Percentiles rank a stretch among this genome's conserved stretches.
Evolutionary conservation across 2,888 invertebrate species (phyloP).

Genomic region (Stramonita haemastoma): DNA sequence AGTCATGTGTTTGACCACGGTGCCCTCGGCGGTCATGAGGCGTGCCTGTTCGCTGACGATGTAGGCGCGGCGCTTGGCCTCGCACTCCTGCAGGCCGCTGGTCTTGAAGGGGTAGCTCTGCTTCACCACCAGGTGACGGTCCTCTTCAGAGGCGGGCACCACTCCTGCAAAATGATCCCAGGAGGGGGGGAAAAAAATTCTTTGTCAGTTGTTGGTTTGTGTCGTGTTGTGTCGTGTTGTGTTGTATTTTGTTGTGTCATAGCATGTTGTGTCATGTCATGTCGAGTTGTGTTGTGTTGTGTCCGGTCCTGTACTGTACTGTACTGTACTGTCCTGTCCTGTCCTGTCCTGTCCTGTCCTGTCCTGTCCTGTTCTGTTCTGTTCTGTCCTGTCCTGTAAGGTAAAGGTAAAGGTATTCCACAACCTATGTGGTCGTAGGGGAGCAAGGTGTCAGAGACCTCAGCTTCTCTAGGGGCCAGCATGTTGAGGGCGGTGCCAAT

Average conservation of each 20-base stretch:
- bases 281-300: background rate
- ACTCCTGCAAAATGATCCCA: slow-evolving; percentile 60
- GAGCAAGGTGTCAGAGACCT: too few relatives aligned
- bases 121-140: slow-evolving; percentile 67
- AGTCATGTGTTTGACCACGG: slow-evolving; percentile 74
- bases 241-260: background rate
- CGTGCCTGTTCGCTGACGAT: slow-evolving; percentile 70
- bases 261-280: background rate
- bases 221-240: background rate
- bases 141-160: slow-evolving; percentile 62
- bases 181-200: too few relatives aligned
- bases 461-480: too few relatives aligned
- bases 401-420: too few relatives aligned
- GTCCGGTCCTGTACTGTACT: background rate
- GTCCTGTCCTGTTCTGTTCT: background rate
- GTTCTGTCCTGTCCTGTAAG: background rate
- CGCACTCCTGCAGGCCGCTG: slow-evolving; percentile 70
- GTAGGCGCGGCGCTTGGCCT: slow-evolving; percentile 64
- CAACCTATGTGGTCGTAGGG: too few relatives aligned
- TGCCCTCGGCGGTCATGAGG: slow-evolving; percentile 74
- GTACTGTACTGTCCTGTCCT: background rate
- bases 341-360: slow-evolving; percentile 16
- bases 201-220: background rate
- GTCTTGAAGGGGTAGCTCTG: slow-evolving; percentile 75
- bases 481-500: too few relatives aligned